Evolutionary conservation across 2,113 vertebrate species (phyloP).

Genomic region (Pelusios castaneus): DNA sequence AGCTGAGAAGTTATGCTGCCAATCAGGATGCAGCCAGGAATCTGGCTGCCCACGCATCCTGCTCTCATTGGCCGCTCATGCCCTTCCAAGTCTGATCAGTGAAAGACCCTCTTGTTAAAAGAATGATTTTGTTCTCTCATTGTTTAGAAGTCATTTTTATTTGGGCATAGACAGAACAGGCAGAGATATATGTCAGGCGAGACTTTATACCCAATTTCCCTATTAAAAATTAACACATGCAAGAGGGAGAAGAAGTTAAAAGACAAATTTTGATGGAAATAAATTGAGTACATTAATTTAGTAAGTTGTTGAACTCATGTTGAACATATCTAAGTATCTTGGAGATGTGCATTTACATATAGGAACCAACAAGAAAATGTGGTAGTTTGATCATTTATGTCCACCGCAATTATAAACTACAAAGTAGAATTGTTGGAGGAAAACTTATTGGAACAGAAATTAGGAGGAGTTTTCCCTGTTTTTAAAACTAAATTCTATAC

Average conservation of each 20-base stretch:
- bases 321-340: background rate
- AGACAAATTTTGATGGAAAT: background rate
- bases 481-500: background rate
- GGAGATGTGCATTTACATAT: background rate
- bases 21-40: background rate
- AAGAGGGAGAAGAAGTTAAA: background rate
- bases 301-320: background rate
- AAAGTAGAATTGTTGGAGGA: background rate
- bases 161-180: background rate
- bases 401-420: background rate
- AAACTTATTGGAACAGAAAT: background rate
- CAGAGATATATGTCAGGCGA: background rate
- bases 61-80: background rate
- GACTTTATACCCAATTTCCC: background rate
- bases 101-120: background rate
- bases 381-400: background rate
- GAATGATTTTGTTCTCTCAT: fast-evolving
- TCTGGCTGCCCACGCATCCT: fast-evolving
- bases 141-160: background rate
- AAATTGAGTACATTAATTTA: background rate
- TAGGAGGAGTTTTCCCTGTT: background rate
- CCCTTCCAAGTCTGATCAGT: fast-evolving
- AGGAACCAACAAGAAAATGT: background rate
- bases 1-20: background rate
- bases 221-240: background rate